Base-by-base conservation (phyloP, 2,888 invertebrate genomes). In the Cheilosia impressa region DNA sequence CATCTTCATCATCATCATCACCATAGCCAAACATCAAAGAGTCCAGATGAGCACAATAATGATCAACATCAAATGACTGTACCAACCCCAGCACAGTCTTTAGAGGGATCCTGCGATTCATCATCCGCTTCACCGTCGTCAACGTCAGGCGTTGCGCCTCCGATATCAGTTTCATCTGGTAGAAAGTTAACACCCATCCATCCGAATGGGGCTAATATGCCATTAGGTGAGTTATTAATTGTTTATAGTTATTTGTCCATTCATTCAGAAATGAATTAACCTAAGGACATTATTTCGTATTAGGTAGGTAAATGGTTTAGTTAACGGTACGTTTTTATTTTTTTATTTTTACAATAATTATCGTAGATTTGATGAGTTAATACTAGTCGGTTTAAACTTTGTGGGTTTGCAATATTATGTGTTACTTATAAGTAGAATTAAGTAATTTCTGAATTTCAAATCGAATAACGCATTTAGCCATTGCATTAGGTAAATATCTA, bases 121-220 rank as follows among this genome's bases (percentile, higher is more conserved):
- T 94, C 94, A 60, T 94, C 95, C 55, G 95, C 94, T 41, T 94
- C 94, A 72, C 94, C 94, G 72, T 93, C 93, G 62, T 92, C 95
- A 90, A 92, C 94, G 90, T 92, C 93, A 88, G 90, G 90, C 2
- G 89, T 89, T 34, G 89, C 89, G 58, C 87, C 90, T 78, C 90
- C 91, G 77, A 89, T 91, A 80, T 89, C 90, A 85, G 90, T 91
- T 80, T 90, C 92, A 75, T 90, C 93, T 89, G 89, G 92, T 73
- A 92, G 93, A 87, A 94, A 93, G 89, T 87, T 92, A 87, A 89
- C 92, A 63, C 90, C 93, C 17, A 88, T 93, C 43, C 93, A 93
- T 92, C 93, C 93, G 72, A 94, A 93, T 85, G 92, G 89, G 66
- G 88, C 88, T 71, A 89, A 90, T 88, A 89, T 90, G 87, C 90